These are phyloP conservation scores for Flabesymbios commensalis DNA, from an alignment of 2,888 invertebrate genomes.

Conservation along the genomic window DNA sequence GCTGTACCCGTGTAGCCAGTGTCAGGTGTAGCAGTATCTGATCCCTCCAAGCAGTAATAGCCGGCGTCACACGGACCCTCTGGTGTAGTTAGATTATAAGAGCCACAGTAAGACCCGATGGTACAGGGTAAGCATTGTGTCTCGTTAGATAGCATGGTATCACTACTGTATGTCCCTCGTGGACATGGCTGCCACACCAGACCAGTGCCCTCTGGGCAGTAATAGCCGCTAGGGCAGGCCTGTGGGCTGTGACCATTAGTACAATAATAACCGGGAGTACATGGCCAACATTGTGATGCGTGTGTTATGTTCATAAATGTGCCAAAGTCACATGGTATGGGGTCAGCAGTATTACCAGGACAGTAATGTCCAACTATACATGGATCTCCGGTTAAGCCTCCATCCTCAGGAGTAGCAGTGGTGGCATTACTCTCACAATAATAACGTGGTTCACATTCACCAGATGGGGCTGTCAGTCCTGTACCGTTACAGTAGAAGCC, in stretches of 20 bases:
- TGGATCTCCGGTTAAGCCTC: slow-evolving; percentile 48
- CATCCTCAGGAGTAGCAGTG: slow-evolving; percentile 48
- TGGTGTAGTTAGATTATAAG: slow-evolving; percentile 41
- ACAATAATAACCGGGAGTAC: slow-evolving; percentile 56
- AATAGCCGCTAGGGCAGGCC: slow-evolving; percentile 52
- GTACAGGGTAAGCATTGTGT: slow-evolving; percentile 52
- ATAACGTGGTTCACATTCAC: slow-evolving; percentile 46
- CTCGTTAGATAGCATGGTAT: slow-evolving; percentile 40
- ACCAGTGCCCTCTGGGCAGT: slow-evolving; percentile 55
- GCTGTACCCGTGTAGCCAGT: slow-evolving; percentile 44
- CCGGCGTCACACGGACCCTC: slow-evolving; percentile 47
- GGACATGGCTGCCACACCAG: slow-evolving; percentile 52
- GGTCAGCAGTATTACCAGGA: slow-evolving; percentile 47
- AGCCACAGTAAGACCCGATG: slow-evolving; percentile 51
- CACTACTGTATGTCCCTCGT: slow-evolving; percentile 48
- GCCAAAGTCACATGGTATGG: slow-evolving; percentile 48
- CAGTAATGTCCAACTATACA: slow-evolving; percentile 54
- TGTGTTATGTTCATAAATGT: slow-evolving; percentile 51
- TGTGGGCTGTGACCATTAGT: slow-evolving; percentile 40
- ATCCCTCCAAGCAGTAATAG: slow-evolving; percentile 53
- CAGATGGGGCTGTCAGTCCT: slow-evolving; percentile 48
- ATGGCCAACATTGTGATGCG: slow-evolving; percentile 46
- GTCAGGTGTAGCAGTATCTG: slow-evolving; percentile 47
- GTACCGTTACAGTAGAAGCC: slow-evolving; percentile 53
- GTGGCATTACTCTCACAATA: slow-evolving; percentile 47